Percentiles rank a stretch among this genome's conserved stretches.
phyloP scores from a whole-genome alignment of 2,113 vertebrate genomes.

The Ageneiosus marmoratus region DNA sequence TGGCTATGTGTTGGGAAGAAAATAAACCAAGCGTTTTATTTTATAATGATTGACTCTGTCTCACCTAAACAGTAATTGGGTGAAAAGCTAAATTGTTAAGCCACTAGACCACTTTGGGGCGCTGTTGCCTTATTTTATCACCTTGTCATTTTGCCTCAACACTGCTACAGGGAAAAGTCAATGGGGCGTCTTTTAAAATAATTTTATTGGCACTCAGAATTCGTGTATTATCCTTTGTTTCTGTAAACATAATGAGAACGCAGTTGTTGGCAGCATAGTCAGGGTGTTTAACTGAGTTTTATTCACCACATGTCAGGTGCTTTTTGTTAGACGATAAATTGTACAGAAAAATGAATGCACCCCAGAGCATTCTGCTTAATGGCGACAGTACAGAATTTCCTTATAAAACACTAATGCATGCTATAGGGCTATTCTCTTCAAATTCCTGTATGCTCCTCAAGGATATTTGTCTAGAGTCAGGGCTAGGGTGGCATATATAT shows the following conservation, averaged over 20 bases:
- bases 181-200: background rate
- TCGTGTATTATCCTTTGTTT: conserved; percentile 13
- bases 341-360: conserved; percentile 11
- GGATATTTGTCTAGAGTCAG: background rate
- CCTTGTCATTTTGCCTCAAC: background rate
- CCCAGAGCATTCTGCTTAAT: background rate
- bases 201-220: background rate
- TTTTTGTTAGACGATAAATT: conserved; percentile 28
- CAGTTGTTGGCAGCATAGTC: conserved; percentile 2
- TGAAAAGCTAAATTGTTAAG: background rate
- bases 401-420: background rate
- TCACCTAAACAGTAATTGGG: background rate
- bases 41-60: background rate
- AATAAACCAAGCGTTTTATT: background rate
- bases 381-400: background rate
- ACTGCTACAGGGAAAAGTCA: background rate
- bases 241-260: conserved; percentile 1
- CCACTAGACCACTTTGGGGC: background rate
- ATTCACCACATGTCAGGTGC: conserved; percentile 16
- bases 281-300: conserved; percentile 34
- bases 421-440: background rate
- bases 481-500: background rate
- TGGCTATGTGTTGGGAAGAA: background rate
- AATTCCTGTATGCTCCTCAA: background rate
- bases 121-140: conserved; percentile 17